These are phyloP conservation scores for Seriola aureovittata DNA, from an alignment of 2,113 vertebrate genomes.

Conservation along the genomic window DNA sequence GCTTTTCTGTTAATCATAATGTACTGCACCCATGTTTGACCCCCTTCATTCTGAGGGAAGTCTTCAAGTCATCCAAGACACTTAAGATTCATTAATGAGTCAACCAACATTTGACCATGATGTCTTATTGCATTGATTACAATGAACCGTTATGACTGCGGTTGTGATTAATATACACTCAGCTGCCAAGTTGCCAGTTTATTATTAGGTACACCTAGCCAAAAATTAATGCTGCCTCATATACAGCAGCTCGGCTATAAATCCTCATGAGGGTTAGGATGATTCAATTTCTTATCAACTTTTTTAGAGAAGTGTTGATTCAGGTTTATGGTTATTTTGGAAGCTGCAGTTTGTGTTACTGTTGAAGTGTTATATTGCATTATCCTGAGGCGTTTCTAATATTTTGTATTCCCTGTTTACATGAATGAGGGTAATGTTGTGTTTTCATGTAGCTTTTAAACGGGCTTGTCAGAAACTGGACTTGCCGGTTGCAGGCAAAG, in stretches of 20 bases:
- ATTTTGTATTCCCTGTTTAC: not conserved
- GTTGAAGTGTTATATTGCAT: not conserved
- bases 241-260: not conserved
- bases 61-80: not conserved
- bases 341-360: not conserved
- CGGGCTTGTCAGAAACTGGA: not conserved
- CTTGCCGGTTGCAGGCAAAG: not conserved
- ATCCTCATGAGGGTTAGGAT: not conserved
- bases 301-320: not conserved
- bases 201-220: not conserved
- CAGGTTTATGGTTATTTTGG: not conserved
- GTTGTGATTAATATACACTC: conserved; percentile 2
- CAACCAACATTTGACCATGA: not conserved
- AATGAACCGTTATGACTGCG: not conserved
- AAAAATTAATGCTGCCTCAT: not conserved
- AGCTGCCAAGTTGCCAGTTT: not conserved
- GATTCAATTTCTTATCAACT: not conserved
- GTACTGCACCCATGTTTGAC: not conserved
- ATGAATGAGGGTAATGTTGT: not conserved
- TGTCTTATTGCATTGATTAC: conserved; percentile 7
- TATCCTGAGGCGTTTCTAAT: not conserved
- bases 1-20: conserved; percentile 2
- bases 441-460: not conserved
- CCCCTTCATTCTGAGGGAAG: not conserved
- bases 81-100: conserved; percentile 23